Evolutionary conservation across 1,140 invertebrate species (phyloP).

Genomic region (Pseudomyrmex cubaensis): DNA sequence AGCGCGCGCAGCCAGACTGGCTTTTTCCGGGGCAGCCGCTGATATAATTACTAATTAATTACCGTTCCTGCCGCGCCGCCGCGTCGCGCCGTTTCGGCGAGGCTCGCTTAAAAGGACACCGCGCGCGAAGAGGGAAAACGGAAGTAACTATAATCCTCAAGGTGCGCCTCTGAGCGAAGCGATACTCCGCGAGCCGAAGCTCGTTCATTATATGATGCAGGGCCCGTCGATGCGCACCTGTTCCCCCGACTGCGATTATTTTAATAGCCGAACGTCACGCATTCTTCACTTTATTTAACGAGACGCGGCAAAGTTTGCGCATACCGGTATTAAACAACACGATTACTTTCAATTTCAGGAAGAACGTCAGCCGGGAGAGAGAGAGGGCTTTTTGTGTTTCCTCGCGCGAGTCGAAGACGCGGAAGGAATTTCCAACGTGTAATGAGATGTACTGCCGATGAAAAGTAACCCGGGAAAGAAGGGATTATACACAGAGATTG

Average conservation of each 20-base stretch:
- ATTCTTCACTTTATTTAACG: not conserved
- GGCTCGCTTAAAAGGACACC: constrained; percentile 57
- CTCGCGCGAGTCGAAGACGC: not conserved
- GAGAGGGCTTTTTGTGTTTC: constrained; percentile 14
- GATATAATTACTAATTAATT: constrained; percentile 74
- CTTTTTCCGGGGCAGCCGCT: constrained; percentile 53
- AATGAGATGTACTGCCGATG: not conserved
- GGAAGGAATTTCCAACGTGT: not conserved
- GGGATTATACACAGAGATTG: not conserved
- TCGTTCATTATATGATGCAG: not conserved
- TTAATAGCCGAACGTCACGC: constrained; percentile 36
- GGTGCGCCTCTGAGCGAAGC: not conserved
- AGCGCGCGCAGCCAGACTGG: constrained; percentile 28
- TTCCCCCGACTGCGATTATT: not conserved
- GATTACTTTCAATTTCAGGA: constrained; percentile 22
- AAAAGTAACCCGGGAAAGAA: not conserved
- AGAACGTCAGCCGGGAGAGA: not conserved
- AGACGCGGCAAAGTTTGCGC: not conserved
- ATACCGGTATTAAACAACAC: not conserved
- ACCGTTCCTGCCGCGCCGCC: constrained; percentile 39
- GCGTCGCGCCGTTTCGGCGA: constrained; percentile 44
- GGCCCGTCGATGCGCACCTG: constrained; percentile 1
- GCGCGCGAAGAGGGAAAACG: constrained; percentile 39
- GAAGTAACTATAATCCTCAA: constrained; percentile 56
- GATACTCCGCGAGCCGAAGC: constrained; percentile 34